Percentiles rank a stretch among this genome's conserved stretches.
These are phyloP conservation scores for Phyto melanocephala DNA, from an alignment of 2,888 invertebrate genomes.

Conservation along the genomic window DNA sequence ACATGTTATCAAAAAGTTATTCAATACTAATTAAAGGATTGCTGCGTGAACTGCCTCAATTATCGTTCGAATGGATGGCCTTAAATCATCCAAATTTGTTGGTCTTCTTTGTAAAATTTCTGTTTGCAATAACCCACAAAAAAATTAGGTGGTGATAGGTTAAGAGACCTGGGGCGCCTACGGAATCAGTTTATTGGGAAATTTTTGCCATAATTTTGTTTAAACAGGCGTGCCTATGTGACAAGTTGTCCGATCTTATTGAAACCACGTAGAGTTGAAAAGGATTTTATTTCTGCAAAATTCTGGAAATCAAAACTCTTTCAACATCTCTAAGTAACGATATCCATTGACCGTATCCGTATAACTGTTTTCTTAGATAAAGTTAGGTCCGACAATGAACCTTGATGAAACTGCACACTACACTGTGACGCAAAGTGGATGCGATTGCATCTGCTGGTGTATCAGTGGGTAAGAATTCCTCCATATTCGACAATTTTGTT, in stretches of 20 bases:
- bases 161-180: too few relatives aligned
- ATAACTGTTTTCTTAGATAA: neutral
- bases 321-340: neutral
- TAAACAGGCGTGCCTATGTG: too few relatives aligned
- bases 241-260: too few relatives aligned
- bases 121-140: too few relatives aligned
- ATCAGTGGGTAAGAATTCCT: neutral
- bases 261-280: too few relatives aligned
- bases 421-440: slow-evolving; percentile 5
- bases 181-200: too few relatives aligned
- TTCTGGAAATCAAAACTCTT: neutral
- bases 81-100: neutral
- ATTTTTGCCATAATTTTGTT: too few relatives aligned
- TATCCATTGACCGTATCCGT: neutral
- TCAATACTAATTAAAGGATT: neutral
- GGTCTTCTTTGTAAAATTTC: neutral
- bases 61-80: neutral
- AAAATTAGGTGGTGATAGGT: too few relatives aligned
- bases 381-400: neutral
- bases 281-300: neutral
- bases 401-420: slow-evolving; percentile 15
- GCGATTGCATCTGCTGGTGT: neutral
- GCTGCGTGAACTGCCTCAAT: neutral
- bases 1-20: slow-evolving; percentile 1
- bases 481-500: slow-evolving; percentile 19